These are phyloP conservation scores for Siniperca scherzeri DNA, from an alignment of 2,797 vertebrate genomes.

Conservation along the genomic window DNA sequence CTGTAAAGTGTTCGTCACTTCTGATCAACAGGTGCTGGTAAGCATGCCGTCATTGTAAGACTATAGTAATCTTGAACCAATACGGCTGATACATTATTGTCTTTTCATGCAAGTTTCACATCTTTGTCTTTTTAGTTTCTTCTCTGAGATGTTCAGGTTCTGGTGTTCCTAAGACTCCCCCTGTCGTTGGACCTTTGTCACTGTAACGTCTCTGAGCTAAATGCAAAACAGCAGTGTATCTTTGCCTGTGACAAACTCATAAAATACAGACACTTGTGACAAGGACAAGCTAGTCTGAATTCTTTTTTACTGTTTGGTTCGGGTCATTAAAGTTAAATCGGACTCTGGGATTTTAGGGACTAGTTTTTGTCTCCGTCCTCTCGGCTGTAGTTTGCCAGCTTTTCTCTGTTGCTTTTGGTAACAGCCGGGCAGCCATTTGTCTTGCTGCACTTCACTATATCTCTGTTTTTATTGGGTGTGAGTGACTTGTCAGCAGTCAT, in stretches of 20 bases:
- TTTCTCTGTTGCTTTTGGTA: slow-evolving; percentile 40
- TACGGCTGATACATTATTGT: background rate
- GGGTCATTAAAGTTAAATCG: slow-evolving; percentile 52
- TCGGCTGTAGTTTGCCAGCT: slow-evolving; percentile 27
- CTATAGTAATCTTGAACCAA: background rate
- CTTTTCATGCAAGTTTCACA: background rate
- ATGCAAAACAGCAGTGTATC: slow-evolving; percentile 44
- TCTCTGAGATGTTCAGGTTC: background rate
- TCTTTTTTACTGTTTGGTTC: slow-evolving; percentile 29
- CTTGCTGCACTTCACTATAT: slow-evolving; percentile 62
- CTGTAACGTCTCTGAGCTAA: slow-evolving; percentile 27
- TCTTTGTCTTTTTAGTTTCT: slow-evolving; percentile 1
- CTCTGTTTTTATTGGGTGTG: slow-evolving; percentile 75
- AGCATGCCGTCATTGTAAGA: background rate
- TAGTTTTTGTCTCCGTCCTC: slow-evolving; percentile 34
- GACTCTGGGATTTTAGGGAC: slow-evolving; percentile 35
- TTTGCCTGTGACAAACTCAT: slow-evolving; percentile 47
- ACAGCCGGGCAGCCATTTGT: slow-evolving; percentile 55
- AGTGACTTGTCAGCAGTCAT: slow-evolving; percentile 69
- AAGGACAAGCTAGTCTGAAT: slow-evolving; percentile 37
- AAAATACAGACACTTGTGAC: slow-evolving; percentile 47
- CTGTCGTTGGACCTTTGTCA: slow-evolving; percentile 50
- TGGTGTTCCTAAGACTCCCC: slow-evolving; percentile 57
- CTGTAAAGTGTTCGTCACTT: slow-evolving; percentile 1
- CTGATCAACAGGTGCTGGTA: slow-evolving; percentile 23